Percentiles rank a stretch among this genome's conserved stretches.
These are phyloP conservation scores for Pheosia gnoma DNA, from an alignment of 2,888 invertebrate genomes.

Conservation along the genomic window DNA sequence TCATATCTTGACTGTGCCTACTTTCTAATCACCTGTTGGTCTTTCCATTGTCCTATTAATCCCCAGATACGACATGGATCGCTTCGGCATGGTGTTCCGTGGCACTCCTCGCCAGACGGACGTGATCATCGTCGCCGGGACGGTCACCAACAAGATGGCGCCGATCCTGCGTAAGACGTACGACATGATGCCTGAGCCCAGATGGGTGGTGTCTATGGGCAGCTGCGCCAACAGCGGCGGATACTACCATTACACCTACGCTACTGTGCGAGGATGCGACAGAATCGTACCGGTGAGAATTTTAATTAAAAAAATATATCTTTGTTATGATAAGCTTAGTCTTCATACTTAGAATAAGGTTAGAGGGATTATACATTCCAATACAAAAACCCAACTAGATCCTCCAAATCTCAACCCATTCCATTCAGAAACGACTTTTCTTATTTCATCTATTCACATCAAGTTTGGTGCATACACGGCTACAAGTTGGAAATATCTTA, in stretches of 20 bases:
- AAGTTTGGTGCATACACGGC: too few species aligned
- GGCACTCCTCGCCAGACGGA: constrained; percentile 98
- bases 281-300: constrained; percentile 69
- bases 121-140: constrained; percentile 98
- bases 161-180: constrained; percentile 97
- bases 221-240: constrained; percentile 99
- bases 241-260: constrained; percentile 99
- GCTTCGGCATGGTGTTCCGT: constrained; percentile 97
- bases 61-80: constrained; percentile 96
- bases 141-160: constrained; percentile 99
- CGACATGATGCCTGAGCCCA: constrained; percentile 98
- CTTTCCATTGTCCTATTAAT: background rate
- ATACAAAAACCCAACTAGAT: too few species aligned
- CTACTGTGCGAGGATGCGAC: constrained; percentile 89
- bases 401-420: too few species aligned
- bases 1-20: too few species aligned
- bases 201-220: constrained; percentile 99
- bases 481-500: too few species aligned
- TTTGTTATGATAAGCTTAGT: background rate
- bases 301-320: background rate
- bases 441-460: too few species aligned
- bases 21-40: too few species aligned
- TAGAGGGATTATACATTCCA: too few species aligned
- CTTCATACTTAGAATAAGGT: too few species aligned
- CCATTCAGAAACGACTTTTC: too few species aligned